These are phyloP conservation scores for Bradypus variegatus DNA, from an alignment of 2,797 vertebrate species.

Conservation along the genomic window DNA sequence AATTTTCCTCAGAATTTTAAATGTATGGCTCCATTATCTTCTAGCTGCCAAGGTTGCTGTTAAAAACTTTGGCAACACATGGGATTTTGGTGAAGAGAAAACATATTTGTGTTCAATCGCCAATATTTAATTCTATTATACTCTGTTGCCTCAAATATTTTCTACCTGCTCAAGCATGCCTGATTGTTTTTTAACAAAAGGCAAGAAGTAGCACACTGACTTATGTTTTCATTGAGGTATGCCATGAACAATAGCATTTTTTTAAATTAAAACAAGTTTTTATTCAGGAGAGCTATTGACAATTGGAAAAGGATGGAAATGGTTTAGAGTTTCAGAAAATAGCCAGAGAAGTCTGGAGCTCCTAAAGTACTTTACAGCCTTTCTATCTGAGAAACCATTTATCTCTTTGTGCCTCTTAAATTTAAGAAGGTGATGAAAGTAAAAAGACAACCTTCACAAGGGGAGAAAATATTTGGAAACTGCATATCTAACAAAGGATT, in stretches of 20 bases:
- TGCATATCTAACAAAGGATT: no score
- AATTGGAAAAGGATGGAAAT: not conserved
- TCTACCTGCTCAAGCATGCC: not conserved
- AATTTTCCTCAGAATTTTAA: not conserved
- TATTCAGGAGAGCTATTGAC: not conserved
- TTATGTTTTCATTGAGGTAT: not conserved
- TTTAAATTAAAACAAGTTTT: not conserved
- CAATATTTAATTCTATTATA: not conserved
- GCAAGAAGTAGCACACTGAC: not conserved
- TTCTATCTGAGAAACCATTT: not conserved
- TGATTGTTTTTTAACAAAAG: not conserved
- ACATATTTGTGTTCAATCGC: not conserved
- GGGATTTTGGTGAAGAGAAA: not conserved
- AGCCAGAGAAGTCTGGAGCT: not conserved
- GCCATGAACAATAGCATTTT: not conserved
- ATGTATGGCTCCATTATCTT: not conserved
- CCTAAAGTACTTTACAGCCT: not conserved
- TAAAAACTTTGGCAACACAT: not conserved
- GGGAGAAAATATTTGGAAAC: no score
- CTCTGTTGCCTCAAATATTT: not conserved
- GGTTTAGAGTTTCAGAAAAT: not conserved
- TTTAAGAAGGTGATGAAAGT: not conserved
- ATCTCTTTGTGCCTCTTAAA: slow-evolving; percentile 2
- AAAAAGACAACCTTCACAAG: no score
- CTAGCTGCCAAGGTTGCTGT: not conserved